Percentiles rank a stretch among this genome's conserved stretches.
phyloP scores from a whole-genome alignment of 2,888 invertebrate genomes.

The Choreutis nemorana region DNA sequence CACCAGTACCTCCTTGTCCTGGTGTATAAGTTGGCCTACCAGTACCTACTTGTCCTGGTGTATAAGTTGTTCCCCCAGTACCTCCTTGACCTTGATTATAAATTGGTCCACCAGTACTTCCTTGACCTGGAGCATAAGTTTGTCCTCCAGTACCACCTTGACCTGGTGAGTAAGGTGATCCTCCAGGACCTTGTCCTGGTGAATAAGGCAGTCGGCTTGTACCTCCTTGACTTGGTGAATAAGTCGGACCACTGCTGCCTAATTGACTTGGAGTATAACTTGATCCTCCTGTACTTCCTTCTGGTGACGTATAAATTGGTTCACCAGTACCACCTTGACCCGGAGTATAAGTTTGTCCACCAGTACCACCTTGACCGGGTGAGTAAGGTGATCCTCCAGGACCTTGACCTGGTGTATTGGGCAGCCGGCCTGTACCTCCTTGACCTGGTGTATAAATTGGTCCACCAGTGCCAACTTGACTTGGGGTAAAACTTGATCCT shows the following conservation, averaged over 20 bases:
- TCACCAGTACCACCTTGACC: conserved; percentile 9
- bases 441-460: conserved; percentile 7
- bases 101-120: conserved; percentile 7
- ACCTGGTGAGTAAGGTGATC: conserved; percentile 8
- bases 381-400: conserved; percentile 7
- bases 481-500: conserved; percentile 2
- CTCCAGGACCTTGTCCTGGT: conserved; percentile 8
- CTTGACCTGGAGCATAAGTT: conserved; percentile 3
- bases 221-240: conserved; percentile 10
- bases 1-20: too few species aligned
- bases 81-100: conserved; percentile 6
- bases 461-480: conserved; percentile 9
- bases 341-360: conserved; percentile 9
- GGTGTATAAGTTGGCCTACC: too few species aligned
- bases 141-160: conserved; percentile 5
- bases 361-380: conserved; percentile 3
- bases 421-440: conserved; percentile 5
- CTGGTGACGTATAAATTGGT: conserved; percentile 5
- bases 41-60: conserved; percentile 9
- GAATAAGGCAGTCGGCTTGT: too few species aligned
- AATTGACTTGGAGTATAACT: conserved; percentile 4
- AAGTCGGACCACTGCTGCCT: conserved; percentile 2
- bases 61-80: conserved; percentile 8
- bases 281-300: conserved; percentile 7
- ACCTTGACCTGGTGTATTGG: conserved; percentile 2